Percentiles rank a stretch among this genome's conserved stretches.
Evolutionary conservation across 1,140 invertebrate species (phyloP).

Genomic region (Drosophila pruinosa): DNA sequence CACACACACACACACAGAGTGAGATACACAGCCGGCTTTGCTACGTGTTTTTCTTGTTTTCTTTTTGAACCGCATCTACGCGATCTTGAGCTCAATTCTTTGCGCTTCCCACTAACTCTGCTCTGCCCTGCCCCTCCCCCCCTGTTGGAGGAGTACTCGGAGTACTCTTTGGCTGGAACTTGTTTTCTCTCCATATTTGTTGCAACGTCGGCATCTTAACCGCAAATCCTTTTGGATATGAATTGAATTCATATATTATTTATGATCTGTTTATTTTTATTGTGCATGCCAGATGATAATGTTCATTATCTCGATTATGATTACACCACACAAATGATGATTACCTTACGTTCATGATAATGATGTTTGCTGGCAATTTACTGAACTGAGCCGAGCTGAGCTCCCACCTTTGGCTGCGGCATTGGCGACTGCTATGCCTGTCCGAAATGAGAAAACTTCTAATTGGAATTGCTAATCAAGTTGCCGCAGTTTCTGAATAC

Average conservation of each 20-base stretch:
- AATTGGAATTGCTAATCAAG: constrained; percentile 81
- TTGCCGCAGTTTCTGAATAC: constrained; percentile 65
- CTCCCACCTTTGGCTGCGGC: background rate
- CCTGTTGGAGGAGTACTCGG: background rate
- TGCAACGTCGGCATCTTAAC: constrained; percentile 61
- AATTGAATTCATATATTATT: constrained; percentile 81
- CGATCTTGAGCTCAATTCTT: constrained; percentile 59
- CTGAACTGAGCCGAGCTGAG: too few relatives aligned
- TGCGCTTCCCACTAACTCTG: background rate
- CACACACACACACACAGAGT: background rate
- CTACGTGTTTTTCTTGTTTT: constrained; percentile 78
- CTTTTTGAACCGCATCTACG: constrained; percentile 60
- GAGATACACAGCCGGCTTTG: background rate
- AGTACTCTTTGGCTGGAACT: constrained; percentile 37
- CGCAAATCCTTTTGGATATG: constrained; percentile 80
- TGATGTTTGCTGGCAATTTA: constrained; percentile 9
- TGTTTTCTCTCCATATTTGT: constrained; percentile 72
- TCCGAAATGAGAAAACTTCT: constrained; percentile 79
- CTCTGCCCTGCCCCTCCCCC: too few relatives aligned
- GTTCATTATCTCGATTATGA: constrained; percentile 6
- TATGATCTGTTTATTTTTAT: constrained; percentile 81
- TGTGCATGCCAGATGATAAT: constrained; percentile 67
- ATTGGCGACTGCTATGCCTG: constrained; percentile 49
- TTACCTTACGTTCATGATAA: constrained; percentile 6
- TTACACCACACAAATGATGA: background rate